Conservation (phyloP, 1,140 invertebrate genomes). For the Drosophila guanche region DNA sequence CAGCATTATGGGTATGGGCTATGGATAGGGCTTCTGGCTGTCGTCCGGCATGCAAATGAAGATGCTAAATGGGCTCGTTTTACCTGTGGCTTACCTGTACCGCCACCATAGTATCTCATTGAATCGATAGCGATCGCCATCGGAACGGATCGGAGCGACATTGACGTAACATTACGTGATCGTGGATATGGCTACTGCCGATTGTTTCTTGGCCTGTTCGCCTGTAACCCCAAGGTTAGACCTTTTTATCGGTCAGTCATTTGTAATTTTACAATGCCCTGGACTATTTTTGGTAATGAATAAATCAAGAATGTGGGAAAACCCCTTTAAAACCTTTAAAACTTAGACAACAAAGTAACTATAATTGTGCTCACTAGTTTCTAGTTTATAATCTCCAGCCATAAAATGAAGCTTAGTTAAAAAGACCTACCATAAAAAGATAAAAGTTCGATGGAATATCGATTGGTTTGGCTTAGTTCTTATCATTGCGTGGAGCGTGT, state of each 20-base stretch:
- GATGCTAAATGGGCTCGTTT: slow-evolving; percentile 50
- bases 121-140: slow-evolving; percentile 15
- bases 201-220: slow-evolving; percentile 22
- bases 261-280: slow-evolving; percentile 15
- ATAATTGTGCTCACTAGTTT: too few species aligned
- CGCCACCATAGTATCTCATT: slow-evolving; percentile 15
- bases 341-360: too few species aligned
- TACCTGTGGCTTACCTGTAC: slow-evolving; percentile 27
- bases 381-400: too few species aligned
- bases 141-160: slow-evolving; percentile 23
- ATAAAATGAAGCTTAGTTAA: too few species aligned
- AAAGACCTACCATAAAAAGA: too few species aligned
- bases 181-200: slow-evolving; percentile 16
- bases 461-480: too few species aligned
- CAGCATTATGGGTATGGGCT: slow-evolving; percentile 26
- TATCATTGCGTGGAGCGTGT: too few species aligned
- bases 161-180: slow-evolving; percentile 76
- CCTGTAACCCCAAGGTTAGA: slow-evolving; percentile 56
- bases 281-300: neutral
- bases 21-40: slow-evolving; percentile 24
- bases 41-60: slow-evolving; percentile 64
- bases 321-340: too few species aligned
- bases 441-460: too few species aligned
- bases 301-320: slow-evolving; percentile 2
- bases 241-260: slow-evolving; percentile 47